Evolutionary conservation across 2,797 vertebrate genomes (phyloP), one percentile per base, ranked within the genome.

Genomic region (Graptemys geographica): DNA sequence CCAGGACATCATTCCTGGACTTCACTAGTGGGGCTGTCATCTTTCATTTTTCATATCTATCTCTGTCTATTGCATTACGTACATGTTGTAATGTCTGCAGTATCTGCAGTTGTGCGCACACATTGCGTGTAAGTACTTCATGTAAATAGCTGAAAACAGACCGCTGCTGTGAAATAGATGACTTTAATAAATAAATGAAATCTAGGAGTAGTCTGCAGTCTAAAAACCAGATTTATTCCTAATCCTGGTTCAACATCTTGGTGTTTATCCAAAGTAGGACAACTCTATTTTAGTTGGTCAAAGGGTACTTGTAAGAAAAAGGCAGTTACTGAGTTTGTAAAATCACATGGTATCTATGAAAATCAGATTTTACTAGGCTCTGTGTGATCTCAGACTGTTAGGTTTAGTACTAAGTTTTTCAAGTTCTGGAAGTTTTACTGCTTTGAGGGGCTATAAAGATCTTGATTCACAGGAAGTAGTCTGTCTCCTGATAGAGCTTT

Each of bases 391-490:
- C 1, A 4, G 55, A 47, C 27, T 62, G 78, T 76, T 55, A 1
- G 47, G 74, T 16, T 47, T 28, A 76, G 44, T 76, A 47, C 11
- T 76, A 47, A 52, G 13, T 19, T 25, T 90, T 52, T 83, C 5
- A 31, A 83, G 53, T 25, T 1, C 52, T 5, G 18, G 0, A 0
- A 4, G 4, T 37, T 87, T 59, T 41, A 4, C 8, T 0, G 0
- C 33, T 51, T 37, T 5, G 5, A 49, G 41, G 65, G 33, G 65
- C 31, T 0, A 0, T 47, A 1, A 62, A 28, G 37, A 11, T 49
- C 21, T 31, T 1, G 0, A 51, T 51, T 89, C 28, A 59, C 4
- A 57, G 81, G 81, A 59, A 31, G 25, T 23, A 31, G 55, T 82
- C 16, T 12, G 23, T 59, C 28, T 53, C 19, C 5, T 12, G 49